phyloP scores from a whole-genome alignment of 2,888 invertebrate species.

The Chrysolina oricalcia region DNA sequence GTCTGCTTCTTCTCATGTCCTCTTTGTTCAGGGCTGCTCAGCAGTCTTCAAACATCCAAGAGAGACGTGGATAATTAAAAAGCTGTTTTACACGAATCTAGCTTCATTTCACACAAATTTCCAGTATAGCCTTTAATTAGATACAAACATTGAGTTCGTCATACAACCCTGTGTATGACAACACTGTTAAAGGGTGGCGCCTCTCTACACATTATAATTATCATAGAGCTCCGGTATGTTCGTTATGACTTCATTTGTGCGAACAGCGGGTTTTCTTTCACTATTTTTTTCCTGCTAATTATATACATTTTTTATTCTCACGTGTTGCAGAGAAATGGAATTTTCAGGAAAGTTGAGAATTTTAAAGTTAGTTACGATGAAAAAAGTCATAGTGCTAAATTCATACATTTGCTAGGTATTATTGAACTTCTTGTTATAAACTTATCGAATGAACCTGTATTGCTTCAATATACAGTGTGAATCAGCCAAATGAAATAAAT shows the following conservation, averaged over 20 bases:
- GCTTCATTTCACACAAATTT: slow-evolving; percentile 3
- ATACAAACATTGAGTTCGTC: background rate
- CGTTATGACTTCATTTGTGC: slow-evolving; percentile 14
- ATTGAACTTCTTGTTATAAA: no score
- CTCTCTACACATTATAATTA: slow-evolving; percentile 12
- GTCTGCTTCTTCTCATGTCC: background rate
- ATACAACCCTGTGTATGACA: background rate
- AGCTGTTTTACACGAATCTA: background rate
- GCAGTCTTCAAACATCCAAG: background rate
- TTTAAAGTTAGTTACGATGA: background rate
- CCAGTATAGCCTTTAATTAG: slow-evolving; percentile 4
- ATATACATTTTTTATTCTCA: background rate
- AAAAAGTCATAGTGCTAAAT: background rate
- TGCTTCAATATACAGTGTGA: no score
- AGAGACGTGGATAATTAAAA: background rate
- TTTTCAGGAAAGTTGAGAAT: slow-evolving; percentile 9
- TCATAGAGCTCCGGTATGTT: slow-evolving; percentile 14
- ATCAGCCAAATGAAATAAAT: background rate
- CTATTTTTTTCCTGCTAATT: background rate
- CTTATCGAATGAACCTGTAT: no score
- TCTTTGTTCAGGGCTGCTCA: background rate
- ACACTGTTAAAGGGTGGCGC: background rate
- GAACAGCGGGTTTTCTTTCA: background rate
- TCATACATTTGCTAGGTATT: background rate
- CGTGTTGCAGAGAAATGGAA: background rate